Percentiles rank a stretch among this genome's conserved stretches.
phyloP scores from a whole-genome alignment of 2,797 vertebrate genomes.

The Gallinago solitaria region DNA sequence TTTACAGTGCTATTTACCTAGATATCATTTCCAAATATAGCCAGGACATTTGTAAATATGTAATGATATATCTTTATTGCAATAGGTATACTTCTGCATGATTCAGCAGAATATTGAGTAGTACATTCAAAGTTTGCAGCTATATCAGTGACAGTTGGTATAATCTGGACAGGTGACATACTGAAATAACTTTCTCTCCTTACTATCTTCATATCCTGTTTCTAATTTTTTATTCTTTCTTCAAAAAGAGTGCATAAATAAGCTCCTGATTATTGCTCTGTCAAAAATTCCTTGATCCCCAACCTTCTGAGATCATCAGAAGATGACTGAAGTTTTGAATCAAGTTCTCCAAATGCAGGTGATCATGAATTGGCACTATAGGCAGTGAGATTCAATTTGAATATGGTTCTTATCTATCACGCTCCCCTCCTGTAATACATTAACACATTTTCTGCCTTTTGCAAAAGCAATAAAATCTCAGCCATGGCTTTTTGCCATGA shows the following conservation, averaged over 20 bases:
- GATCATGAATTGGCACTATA: not conserved
- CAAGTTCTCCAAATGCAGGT: not conserved
- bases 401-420: not conserved
- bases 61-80: not conserved
- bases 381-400: not conserved
- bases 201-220: not conserved
- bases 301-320: not conserved
- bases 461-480: not conserved
- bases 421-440: not conserved
- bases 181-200: not conserved
- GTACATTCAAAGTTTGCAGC: not conserved
- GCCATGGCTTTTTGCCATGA: not conserved
- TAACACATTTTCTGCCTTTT: not conserved
- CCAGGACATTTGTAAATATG: constrained; percentile 9
- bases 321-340: not conserved
- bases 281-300: not conserved
- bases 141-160: rapidly evolving
- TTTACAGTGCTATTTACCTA: constrained; percentile 29
- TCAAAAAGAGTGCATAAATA: not conserved
- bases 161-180: not conserved
- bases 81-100: not conserved
- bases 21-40: not conserved
- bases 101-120: not conserved
- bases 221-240: not conserved
- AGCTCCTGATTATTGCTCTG: not conserved